These are phyloP conservation scores for Apodemus agrarius DNA, from an alignment of 2,797 vertebrate species.

Conservation along the genomic window DNA sequence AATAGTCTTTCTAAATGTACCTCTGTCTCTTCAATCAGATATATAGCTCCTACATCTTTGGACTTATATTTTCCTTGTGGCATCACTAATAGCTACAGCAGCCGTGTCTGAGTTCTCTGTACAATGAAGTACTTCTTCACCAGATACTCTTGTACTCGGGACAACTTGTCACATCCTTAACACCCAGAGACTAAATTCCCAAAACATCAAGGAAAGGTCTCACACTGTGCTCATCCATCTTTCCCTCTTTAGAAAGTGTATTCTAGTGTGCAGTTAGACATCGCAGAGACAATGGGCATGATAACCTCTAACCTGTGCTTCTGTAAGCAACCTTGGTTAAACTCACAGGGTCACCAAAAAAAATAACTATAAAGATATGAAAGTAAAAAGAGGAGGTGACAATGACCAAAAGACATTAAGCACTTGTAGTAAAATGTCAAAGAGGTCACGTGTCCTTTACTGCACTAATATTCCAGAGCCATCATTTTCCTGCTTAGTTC, in stretches of 20 bases:
- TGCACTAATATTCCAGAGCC: neutral
- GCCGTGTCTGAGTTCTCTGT: neutral
- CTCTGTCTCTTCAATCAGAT: conserved; percentile 51
- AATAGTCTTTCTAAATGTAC: conserved; percentile 22
- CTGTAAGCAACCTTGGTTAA: neutral
- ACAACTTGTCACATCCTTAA: neutral
- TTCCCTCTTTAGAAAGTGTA: neutral
- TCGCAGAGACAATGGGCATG: neutral
- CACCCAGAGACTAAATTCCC: neutral
- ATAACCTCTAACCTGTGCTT: neutral
- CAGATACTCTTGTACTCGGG: neutral
- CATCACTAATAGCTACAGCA: neutral
- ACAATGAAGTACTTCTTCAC: conserved; percentile 10
- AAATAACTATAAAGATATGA: neutral
- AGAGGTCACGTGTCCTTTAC: neutral
- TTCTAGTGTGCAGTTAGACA: neutral
- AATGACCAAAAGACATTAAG: neutral
- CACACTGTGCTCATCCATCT: neutral
- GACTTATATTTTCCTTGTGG: conserved; percentile 12
- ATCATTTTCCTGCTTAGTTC: neutral
- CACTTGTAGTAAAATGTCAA: neutral
- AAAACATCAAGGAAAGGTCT: neutral
- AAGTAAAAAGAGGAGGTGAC: neutral
- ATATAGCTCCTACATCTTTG: conserved; percentile 18
- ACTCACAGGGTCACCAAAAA: neutral